Conservation (phyloP, 2,888 invertebrate genomes). For the Drosophila rubida region DNA sequence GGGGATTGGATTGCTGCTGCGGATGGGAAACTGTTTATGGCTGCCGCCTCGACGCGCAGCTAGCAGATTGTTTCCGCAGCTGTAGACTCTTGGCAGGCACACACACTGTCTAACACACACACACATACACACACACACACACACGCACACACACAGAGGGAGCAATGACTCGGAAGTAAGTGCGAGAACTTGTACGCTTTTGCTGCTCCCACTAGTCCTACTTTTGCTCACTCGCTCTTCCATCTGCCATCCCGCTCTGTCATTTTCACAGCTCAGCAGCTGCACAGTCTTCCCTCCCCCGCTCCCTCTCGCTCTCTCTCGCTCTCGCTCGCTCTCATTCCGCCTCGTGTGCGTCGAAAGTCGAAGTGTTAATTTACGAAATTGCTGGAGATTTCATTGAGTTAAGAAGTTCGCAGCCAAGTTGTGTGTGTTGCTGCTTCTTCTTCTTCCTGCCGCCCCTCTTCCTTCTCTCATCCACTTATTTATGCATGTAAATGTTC, state of each 20-base stretch:
- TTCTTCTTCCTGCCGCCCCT: conserved; percentile 2
- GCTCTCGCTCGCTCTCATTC: neutral
- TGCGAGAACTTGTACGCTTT: conserved; percentile 61
- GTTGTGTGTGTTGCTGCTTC: conserved; percentile 29
- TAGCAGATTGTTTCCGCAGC: conserved; percentile 77
- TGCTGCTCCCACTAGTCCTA: conserved; percentile 28
- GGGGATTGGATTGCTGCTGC: conserved; percentile 6
- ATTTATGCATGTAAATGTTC: conserved; percentile 77
- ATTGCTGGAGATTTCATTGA: conserved; percentile 79
- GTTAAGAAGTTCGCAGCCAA: conserved; percentile 73
- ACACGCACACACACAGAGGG: conserved; percentile 36
- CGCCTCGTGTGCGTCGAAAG: conserved; percentile 6
- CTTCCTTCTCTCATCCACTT: conserved; percentile 45
- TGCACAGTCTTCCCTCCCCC: conserved; percentile 23
- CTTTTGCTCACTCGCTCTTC: conserved; percentile 8
- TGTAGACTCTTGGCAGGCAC: conserved; percentile 70
- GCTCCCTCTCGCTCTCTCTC: neutral
- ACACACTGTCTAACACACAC: conserved; percentile 9
- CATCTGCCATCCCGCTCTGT: conserved; percentile 12
- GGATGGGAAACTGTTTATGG: conserved; percentile 69
- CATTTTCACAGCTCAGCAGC: conserved; percentile 56
- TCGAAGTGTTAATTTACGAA: conserved; percentile 79
- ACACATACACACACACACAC: conserved; percentile 10
- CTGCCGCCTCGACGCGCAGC: conserved; percentile 74
- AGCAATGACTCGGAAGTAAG: conserved; percentile 78